These are phyloP conservation scores for Lichenostomus cassidix DNA, from an alignment of 2,113 vertebrate genomes.

Conservation along the genomic window DNA sequence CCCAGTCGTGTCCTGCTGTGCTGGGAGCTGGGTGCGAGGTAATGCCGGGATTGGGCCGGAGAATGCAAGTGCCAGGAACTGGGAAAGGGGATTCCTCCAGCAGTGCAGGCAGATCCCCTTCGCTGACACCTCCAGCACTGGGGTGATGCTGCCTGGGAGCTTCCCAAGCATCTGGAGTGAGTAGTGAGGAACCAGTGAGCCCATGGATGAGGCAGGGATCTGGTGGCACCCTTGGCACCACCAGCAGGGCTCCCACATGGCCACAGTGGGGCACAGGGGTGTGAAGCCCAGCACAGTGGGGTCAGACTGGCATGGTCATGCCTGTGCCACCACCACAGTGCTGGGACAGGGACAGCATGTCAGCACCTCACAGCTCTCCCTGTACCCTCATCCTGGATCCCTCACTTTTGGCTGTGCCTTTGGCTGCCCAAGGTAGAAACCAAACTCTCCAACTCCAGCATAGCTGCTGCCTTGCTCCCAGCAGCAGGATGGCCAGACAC, in stretches of 20 bases:
- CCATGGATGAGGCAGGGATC: accelerated
- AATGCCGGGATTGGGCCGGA: accelerated
- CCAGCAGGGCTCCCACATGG: accelerated
- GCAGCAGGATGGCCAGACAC: accelerated
- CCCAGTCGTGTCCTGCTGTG: neutral
- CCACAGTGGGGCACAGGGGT: accelerated
- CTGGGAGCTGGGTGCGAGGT: neutral
- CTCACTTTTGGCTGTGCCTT: neutral
- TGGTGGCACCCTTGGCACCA: accelerated
- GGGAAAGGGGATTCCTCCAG: neutral
- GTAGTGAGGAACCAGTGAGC: neutral
- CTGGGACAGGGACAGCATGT: neutral
- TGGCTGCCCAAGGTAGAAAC: neutral
- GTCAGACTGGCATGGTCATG: accelerated
- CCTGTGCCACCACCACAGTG: neutral
- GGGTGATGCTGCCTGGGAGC: accelerated
- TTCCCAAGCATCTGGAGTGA: accelerated
- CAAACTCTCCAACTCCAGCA: neutral
- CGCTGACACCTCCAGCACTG: accelerated
- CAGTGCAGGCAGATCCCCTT: accelerated
- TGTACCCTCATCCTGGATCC: neutral
- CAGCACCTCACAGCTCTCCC: neutral
- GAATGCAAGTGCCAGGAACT: accelerated
- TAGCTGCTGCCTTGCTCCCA: neutral
- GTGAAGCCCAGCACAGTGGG: accelerated